Evolutionary conservation across 2,888 invertebrate species (phyloP).

Genomic region (Ichneumoninae sp.): DNA sequence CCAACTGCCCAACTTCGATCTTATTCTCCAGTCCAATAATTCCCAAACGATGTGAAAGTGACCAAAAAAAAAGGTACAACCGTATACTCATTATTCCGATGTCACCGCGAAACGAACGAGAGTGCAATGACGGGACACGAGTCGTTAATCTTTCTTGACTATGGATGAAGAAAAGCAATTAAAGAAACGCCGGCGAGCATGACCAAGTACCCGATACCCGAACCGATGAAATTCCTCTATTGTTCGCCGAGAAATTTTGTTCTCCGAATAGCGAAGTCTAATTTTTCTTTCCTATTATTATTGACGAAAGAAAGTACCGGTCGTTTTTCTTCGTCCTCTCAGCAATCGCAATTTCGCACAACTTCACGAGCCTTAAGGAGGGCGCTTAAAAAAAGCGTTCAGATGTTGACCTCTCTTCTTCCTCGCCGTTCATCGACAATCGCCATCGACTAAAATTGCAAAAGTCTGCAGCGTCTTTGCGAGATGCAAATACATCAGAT

Average conservation of each 20-base stretch:
- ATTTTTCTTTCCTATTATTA: slow-evolving; percentile 4
- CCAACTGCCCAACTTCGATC: not conserved
- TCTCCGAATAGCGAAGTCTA: slow-evolving; percentile 42
- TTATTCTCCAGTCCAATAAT: not conserved
- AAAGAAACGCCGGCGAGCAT: slow-evolving; percentile 43
- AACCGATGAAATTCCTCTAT: slow-evolving; percentile 34
- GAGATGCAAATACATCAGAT: too few relatives aligned
- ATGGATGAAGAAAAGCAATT: slow-evolving; percentile 35
- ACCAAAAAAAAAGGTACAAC: not conserved
- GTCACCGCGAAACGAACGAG: slow-evolving; percentile 28
- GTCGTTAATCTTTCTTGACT: slow-evolving; percentile 47
- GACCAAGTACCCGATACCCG: slow-evolving; percentile 27
- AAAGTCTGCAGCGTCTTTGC: too few relatives aligned
- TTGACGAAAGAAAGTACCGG: slow-evolving; percentile 46
- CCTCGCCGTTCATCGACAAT: too few relatives aligned
- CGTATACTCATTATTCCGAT: not conserved
- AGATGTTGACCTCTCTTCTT: too few relatives aligned
- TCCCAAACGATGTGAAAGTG: not conserved
- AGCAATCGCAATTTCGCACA: not conserved
- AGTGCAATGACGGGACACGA: slow-evolving; percentile 34
- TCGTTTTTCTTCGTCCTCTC: slow-evolving; percentile 15
- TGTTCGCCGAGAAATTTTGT: slow-evolving; percentile 48
- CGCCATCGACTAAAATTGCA: too few relatives aligned
- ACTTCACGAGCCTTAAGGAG: too few relatives aligned
- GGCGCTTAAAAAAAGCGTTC: too few relatives aligned